Percentiles rank a stretch among this genome's conserved stretches.
phyloP scores from a whole-genome alignment of 2,888 invertebrate species.

The Petrolisthes cinctipes region DNA sequence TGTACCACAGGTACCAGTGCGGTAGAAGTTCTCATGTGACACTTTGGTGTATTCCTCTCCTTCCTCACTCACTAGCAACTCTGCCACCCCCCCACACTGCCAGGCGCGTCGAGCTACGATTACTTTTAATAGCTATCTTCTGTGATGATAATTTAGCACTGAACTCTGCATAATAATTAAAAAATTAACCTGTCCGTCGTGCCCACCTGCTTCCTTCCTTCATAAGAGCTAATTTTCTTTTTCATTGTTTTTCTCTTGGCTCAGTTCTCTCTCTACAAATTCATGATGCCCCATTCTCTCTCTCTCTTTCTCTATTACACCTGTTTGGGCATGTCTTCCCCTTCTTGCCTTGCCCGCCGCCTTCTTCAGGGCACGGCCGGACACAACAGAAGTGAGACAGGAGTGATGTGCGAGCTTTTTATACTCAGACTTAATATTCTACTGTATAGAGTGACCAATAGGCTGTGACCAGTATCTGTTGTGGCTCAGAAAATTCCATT shows the following conservation, averaged over 20 bases:
- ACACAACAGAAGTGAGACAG: constrained; percentile 46
- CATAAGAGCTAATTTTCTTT: background rate
- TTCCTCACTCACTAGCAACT: constrained; percentile 33
- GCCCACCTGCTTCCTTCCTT: background rate
- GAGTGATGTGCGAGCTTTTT: constrained; percentile 49
- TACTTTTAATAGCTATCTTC: constrained; percentile 44
- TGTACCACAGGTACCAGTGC: no score
- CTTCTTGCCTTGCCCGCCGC: background rate
- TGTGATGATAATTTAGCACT: constrained; percentile 57
- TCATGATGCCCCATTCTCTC: background rate
- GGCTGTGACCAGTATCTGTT: constrained; percentile 49
- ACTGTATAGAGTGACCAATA: constrained; percentile 39
- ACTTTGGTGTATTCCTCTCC: no score
- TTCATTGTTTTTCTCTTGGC: background rate
- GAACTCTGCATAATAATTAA: constrained; percentile 37
- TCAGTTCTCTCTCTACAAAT: background rate
- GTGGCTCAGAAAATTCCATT: background rate
- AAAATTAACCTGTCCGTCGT: background rate
- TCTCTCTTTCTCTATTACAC: background rate
- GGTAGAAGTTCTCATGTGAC: no score
- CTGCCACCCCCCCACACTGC: constrained; percentile 45
- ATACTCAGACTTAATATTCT: constrained; percentile 39
- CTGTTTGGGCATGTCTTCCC: background rate
- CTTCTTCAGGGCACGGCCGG: constrained; percentile 13
- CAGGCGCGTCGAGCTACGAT: constrained; percentile 56